Base-by-base conservation (phyloP, 2,888 invertebrate genomes). In the Tachystola acroxantha region DNA sequence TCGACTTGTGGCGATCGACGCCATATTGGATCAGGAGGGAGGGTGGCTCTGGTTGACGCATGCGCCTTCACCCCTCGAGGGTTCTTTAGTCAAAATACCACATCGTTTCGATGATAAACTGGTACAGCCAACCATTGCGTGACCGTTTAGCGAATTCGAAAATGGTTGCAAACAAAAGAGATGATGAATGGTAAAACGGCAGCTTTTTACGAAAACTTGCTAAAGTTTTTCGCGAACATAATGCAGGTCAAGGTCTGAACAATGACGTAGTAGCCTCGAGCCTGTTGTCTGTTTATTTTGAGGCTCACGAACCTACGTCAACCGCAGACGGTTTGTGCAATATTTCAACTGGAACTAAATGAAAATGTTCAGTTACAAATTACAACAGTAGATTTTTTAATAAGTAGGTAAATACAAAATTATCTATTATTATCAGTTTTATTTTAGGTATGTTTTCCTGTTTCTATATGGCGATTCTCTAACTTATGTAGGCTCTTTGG, bases 1-100 rank as follows among this genome's bases (percentile, higher is more conserved):
- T 73, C 56, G 57, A 64, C 66, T 72, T 64, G 65, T 78, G 84
- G 81, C 82, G 81, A 64, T 53, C 68, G 70, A 44, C 82, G 85
- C 85, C 85, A 85, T 85, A 82, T 85, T 85, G 82, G 69, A 73
- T 73, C 54, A 58, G 58, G 66, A 61, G 81, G 58, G 66, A 61
- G 81, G 80, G 79, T 64, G 63, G 68, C 48, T 58, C 48, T 41
- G 42, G 46, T 56, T 58, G 45, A 64, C 82, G 82, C 85, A 81
- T 81, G 85, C 82, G 85, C 69, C 34, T 25, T 64, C 59, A 59
- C 63, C 64, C 57, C 58, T 40, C 44, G 47, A 51, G 67, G 64
- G 68, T 63, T 64, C 63, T 59, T 55, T 60, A 59, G 60, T 66
- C 32, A 20, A 37, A 38, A 42, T 35, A 20, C 32, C 37, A 36